Evolutionary conservation across 2,888 invertebrate genomes (phyloP), one percentile per base, ranked within the genome.

Genomic region (Tenthredo notha): DNA sequence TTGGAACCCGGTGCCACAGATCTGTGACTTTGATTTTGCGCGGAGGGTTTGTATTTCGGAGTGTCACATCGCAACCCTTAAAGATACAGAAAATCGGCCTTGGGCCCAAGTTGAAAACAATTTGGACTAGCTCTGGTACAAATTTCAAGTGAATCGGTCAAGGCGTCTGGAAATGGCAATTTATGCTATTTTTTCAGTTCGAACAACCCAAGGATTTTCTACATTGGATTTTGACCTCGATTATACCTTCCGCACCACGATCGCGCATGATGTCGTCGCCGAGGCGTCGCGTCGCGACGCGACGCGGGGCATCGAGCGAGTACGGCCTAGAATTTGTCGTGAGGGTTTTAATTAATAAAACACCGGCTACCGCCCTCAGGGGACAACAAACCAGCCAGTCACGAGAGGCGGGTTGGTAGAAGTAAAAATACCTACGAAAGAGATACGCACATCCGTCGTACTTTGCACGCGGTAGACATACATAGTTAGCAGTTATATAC

Each of bases 291-390:
- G 21, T 61, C 33, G 21, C n/a, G 33, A 6, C 33, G n/a, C n/a
- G 33, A 5, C 29, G 77, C 25, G 47, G 33, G 67, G 74, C 25
- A 50, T 77, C 50, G 29, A 77, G 29, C 61, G 37, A 61, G 15
- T 47, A 3, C 40, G 78, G 78, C 37, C 58, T 80, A 29, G 61
- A 80, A 80, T 61, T 80, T 80, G 78, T 80, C 58, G 61, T 40
- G 25, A 21, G 78, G 50, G 58, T 80, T 80, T 61, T 80, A 80
- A 80, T 80, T 80, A 80, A 61, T 80, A 61, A 80, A 80, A 80
- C 78, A 61, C 37, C 61, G 12, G 29, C 54, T 7, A 33, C 61
- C 37, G 40, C 37, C 21, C 78, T 40, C 78, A 58, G 78, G 78
- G 78, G 78, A 61, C n/a, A 61, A 80, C 78, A 80, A 61, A 58